A percentile compares a stretch with the other conserved stretches of the same genome.
Evolutionary conservation across 2,113 vertebrate genomes (phyloP).

Genomic region (Nestor notabilis): DNA sequence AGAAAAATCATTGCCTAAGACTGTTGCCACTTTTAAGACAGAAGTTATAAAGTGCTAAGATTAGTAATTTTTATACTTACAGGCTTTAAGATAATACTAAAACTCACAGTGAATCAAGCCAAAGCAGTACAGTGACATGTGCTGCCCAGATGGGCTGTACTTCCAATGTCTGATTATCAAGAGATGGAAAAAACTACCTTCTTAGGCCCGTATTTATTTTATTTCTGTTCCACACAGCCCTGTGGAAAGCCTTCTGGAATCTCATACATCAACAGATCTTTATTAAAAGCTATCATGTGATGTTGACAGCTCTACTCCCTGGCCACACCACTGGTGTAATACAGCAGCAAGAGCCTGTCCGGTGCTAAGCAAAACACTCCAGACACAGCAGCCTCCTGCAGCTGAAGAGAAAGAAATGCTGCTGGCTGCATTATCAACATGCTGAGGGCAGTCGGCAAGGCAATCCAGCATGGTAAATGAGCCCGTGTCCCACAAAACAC

Average conservation of each 20-base stretch:
- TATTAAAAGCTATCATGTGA: not conserved
- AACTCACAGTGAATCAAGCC: not conserved
- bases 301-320: not conserved
- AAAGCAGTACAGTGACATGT: not conserved
- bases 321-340: not conserved
- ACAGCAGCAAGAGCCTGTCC: not conserved
- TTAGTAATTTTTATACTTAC: not conserved
- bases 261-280: not conserved
- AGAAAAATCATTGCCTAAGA: not conserved
- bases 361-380: not conserved
- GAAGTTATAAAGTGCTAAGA: not conserved
- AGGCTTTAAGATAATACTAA: not conserved
- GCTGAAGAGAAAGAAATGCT: not conserved
- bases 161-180: not conserved
- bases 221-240: not conserved
- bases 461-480: not conserved
- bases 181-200: not conserved
- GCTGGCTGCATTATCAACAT: fast-evolving
- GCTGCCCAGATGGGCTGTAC: not conserved
- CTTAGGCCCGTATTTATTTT: not conserved
- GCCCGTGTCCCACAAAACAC: not conserved
- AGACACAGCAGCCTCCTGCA: not conserved
- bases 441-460: not conserved
- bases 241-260: not conserved
- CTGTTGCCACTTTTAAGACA: not conserved